These are phyloP conservation scores for Perognathus longimembris DNA, from an alignment of 2,113 vertebrate genomes.

Conservation along the genomic window DNA sequence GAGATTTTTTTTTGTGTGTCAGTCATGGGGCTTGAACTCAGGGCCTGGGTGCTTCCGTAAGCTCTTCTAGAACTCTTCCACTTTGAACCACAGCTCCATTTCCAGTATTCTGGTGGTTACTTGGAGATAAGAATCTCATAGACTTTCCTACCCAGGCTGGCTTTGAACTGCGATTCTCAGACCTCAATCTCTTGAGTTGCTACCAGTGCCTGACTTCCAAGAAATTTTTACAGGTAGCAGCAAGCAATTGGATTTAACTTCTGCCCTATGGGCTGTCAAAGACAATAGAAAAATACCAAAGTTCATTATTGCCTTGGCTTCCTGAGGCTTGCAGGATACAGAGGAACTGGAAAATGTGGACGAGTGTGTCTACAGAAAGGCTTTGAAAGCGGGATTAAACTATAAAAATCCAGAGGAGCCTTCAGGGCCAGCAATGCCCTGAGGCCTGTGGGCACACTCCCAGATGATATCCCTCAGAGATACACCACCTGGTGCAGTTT, in stretches of 20 bases:
- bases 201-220: too few species aligned
- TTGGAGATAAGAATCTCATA: too few species aligned
- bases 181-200: too few species aligned
- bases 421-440: background rate
- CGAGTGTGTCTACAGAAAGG: background rate
- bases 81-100: too few species aligned
- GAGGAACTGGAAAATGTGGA: slow-evolving; percentile 15
- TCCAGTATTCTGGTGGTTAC: too few species aligned
- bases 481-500: slow-evolving; percentile 68
- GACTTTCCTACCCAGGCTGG: too few species aligned
- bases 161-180: too few species aligned
- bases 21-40: too few species aligned
- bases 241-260: background rate
- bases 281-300: slow-evolving; percentile 5
- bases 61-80: too few species aligned
- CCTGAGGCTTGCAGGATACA: background rate
- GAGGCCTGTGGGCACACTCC: slow-evolving; percentile 9
- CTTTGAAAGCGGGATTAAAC: slow-evolving; percentile 6
- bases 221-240: background rate
- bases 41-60: too few species aligned
- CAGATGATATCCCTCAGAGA: slow-evolving; percentile 58
- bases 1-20: background rate
- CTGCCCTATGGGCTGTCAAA: background rate
- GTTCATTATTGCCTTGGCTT: background rate
- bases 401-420: background rate